Base-by-base conservation (phyloP, 2,113 vertebrate species). In the Dendrocopos noguchii region DNA sequence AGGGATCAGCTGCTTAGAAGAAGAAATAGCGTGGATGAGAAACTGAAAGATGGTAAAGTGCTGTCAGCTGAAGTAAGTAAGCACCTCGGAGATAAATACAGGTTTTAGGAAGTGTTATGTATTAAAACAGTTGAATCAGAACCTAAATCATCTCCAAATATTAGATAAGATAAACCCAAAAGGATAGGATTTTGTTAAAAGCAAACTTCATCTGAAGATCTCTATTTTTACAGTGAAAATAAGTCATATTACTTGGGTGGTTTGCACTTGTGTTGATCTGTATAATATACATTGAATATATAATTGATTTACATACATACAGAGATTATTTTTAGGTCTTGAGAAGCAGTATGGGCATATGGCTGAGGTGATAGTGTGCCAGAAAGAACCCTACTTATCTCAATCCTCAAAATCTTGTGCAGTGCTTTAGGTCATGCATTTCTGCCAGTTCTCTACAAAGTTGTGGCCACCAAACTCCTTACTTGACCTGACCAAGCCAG, bases 61-160 rank as follows among this genome's bases (percentile, higher is more conserved):
- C 97, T 99, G 64, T 97, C 98, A 44, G 56, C 94, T 47, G 97
- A 99, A 98, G 99, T 99, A 97, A 98, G 98, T 97, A 94, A 76
- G 66, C 91, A 78, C 36, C 63, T 87, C 52, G 63, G 33, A 81
- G 28, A 86, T 65, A 80, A 89, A 76, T 18, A 74, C 0, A 46
- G 8, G 14, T 19, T 83, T 72, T 72, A 76, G 6, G 9, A 67
- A 64, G 25, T 55, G 33, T 39, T 83, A n/a, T 46, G 15, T 67
- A 88, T 80, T 36, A 66, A 57, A 71, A 28, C 6, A 4, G 87
- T 87, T 36, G 21, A 34, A 7, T 77, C 21, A 70, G 15, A 74
- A 83, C 4, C 17, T 75, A 57, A 87, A 90, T 39, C 75, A 14
- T 74, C 31, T 90, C 34, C n/a, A 83, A 50, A 18, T 59, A 66